Percentiles rank a stretch among this genome's conserved stretches.
Evolutionary conservation across 1,140 invertebrate species (phyloP).

Genomic region (Chelonus insularis): DNA sequence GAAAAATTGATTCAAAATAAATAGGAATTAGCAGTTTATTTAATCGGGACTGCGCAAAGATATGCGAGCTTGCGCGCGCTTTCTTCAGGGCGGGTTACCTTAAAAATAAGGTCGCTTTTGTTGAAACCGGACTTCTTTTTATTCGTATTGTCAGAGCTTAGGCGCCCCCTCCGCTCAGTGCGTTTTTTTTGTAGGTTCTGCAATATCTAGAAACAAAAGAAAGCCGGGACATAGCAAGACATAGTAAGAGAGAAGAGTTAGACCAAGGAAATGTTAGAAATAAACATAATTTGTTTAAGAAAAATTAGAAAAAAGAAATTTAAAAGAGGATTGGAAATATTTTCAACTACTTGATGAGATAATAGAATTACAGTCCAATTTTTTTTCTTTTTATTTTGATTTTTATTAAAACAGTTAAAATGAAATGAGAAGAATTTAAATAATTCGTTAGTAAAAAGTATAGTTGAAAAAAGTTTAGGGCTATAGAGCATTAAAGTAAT

Average conservation of each 20-base stretch:
- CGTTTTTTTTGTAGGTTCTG: constrained; percentile 96
- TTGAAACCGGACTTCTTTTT: constrained; percentile 86
- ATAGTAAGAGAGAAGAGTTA: constrained; percentile 59
- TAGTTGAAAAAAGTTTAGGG: constrained; percentile 24
- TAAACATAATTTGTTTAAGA: constrained; percentile 11
- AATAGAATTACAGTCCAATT: too few relatives aligned
- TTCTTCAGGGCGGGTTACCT: constrained; percentile 74
- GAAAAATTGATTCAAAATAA: constrained; percentile 33
- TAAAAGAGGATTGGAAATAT: too few relatives aligned
- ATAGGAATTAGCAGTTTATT: constrained; percentile 31
- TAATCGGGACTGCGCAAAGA: constrained; percentile 8
- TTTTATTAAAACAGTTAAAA: too few relatives aligned
- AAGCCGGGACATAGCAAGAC: constrained; percentile 66
- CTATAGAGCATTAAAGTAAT: neutral
- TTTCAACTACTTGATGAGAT: too few relatives aligned
- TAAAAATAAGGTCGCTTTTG: constrained; percentile 95
- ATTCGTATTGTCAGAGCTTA: constrained; percentile 83
- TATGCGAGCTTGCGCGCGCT: constrained; percentile 50
- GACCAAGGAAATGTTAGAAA: constrained; percentile 34
- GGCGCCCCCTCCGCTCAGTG: constrained; percentile 89
- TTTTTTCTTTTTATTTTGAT: too few relatives aligned
- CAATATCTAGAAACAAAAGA: constrained; percentile 92
- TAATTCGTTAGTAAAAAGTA: constrained; percentile 30
- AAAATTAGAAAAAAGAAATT: too few relatives aligned
- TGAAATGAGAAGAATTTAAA: too few relatives aligned